Conservation (phyloP, 2,888 invertebrate genomes). For the Ypsolopha sequella region DNA sequence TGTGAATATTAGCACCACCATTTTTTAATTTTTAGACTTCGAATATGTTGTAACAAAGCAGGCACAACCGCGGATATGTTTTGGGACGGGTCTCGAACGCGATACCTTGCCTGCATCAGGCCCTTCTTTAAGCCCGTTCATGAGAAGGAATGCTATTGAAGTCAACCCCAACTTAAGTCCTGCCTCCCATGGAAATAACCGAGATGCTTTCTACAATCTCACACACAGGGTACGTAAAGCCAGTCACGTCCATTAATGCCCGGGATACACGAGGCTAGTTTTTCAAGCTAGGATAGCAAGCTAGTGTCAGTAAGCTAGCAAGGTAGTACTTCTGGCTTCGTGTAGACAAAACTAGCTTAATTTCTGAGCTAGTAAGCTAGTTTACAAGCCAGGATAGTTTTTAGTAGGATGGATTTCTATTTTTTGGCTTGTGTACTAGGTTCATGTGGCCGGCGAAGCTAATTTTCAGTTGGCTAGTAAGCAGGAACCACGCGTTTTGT, state of each 20-base stretch:
- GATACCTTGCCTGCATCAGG: slow-evolving; percentile 54
- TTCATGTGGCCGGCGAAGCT: too few species aligned
- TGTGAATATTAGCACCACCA: too few species aligned
- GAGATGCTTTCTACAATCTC: slow-evolving; percentile 44
- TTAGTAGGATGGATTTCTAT: too few species aligned
- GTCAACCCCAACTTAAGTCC: slow-evolving; percentile 38
- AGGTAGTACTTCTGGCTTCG: too few species aligned
- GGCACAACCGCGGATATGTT: slow-evolving; percentile 52
- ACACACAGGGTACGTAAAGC: slow-evolving; percentile 32
- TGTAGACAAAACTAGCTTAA: not conserved
- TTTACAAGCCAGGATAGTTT: too few species aligned
- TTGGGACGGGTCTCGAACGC: slow-evolving; percentile 57
- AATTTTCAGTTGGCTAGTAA: too few species aligned
- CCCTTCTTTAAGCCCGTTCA: slow-evolving; percentile 51
- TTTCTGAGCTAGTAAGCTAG: too few species aligned
- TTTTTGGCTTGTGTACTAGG: too few species aligned
- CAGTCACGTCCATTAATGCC: not conserved
- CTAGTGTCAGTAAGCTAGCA: too few species aligned
- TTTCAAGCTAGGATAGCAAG: too few species aligned
- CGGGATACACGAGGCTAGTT: not conserved
- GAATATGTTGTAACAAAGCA: slow-evolving; percentile 68
- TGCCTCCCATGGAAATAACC: slow-evolving; percentile 30
- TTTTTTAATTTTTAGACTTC: slow-evolving; percentile 44
- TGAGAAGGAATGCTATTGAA: slow-evolving; percentile 46
- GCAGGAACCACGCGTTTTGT: too few species aligned